Evolutionary conservation across 2,113 vertebrate genomes (phyloP), one percentile per base, ranked within the genome.

Genomic region (Zosterops hypoxanthus): DNA sequence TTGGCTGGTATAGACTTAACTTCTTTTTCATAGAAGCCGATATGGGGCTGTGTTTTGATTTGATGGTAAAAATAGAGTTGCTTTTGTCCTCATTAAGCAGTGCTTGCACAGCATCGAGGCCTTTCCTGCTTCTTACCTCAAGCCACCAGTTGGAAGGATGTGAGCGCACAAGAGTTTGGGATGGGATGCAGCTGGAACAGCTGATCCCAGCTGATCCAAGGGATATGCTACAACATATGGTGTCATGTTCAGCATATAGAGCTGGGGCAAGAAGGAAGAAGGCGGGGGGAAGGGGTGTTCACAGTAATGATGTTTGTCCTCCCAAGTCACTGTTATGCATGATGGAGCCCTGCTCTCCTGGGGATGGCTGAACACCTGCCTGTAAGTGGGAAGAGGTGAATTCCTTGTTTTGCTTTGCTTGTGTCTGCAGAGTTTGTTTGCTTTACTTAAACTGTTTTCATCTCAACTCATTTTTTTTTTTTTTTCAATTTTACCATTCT

Each of bases 241-340:
- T 75, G 39, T 29, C 53, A n/a, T 60, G n/a, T 53, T 68, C 53
- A 41, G 24, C 21, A 22, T 47, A 25, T 8, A 26, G 53, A 47
- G 9, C 29, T 55, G n/a, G 39, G 29, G 17, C 16, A 68, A 76
- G 29, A 12, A 75, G 53, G 39, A 75, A 68, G 39, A 73, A 59
- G 21, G 10, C 0, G 0, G 6, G 4, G 13, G 11, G 5, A 50
- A 33, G 17, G 60, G 47, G 47, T 61, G 12, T 55, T 76, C 24
- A 61, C 13, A 34, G 41, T 61, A 47, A 61, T 41, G 9, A 2
- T 39, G 2, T 34, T 41, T 53, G 25, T 76, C 63, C 55, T 76
- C 13, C 29, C 41, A 61, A 55, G 47, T 55, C 46, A 69, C 5
- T 82, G 13, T 15, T 47, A 31, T 6, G 25, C 9, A 5, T 47